These are phyloP conservation scores for Eulemur albifrons DNA, from an alignment of 2,797 vertebrate species.

Conservation along the genomic window DNA sequence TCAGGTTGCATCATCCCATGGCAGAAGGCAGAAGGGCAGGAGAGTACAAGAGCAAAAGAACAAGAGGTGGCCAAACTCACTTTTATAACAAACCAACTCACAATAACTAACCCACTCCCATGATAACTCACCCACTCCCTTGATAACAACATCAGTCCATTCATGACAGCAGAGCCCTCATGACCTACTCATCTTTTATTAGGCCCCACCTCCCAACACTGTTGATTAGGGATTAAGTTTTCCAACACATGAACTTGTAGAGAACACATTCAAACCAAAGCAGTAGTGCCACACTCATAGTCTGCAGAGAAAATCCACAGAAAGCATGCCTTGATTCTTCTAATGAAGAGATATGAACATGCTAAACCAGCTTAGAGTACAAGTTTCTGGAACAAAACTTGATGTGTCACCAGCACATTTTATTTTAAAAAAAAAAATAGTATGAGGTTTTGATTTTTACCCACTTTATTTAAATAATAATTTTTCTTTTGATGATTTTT, in stretches of 20 bases:
- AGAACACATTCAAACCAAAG: neutral
- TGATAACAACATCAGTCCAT: neutral
- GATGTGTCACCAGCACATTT: neutral
- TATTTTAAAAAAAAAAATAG: neutral
- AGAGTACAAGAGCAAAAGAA: neutral
- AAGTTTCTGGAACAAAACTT: neutral
- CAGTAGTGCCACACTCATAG: neutral
- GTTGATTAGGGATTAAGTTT: neutral
- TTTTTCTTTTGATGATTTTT: constrained; percentile 12
- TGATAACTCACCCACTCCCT: neutral
- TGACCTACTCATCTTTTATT: neutral
- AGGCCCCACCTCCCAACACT: neutral
- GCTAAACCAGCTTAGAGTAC: neutral
- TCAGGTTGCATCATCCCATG: neutral
- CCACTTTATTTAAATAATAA: neutral
- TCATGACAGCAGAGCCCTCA: neutral
- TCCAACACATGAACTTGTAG: neutral
- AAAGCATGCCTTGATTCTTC: neutral
- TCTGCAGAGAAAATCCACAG: neutral
- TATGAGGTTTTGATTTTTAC: neutral
- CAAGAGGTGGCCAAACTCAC: neutral
- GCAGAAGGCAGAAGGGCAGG: neutral
- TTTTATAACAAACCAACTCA: neutral
- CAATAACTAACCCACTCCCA: neutral
- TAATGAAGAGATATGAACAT: neutral